These are phyloP conservation scores for Sphinx pinastri DNA, from an alignment of 2,888 invertebrate species.

Conservation along the genomic window DNA sequence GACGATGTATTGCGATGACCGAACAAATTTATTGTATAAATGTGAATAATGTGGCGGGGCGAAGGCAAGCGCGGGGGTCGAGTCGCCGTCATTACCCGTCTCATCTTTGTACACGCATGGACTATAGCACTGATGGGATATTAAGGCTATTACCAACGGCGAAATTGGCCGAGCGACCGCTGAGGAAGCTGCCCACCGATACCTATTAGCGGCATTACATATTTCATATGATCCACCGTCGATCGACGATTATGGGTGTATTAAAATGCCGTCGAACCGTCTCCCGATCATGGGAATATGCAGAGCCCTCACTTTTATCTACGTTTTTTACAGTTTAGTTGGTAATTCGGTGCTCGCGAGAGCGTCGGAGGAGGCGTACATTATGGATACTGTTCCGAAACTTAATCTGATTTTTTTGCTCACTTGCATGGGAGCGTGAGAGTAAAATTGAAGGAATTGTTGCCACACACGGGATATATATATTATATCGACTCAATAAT, in stretches of 20 bases:
- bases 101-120: conserved; percentile 77
- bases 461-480: conserved; percentile 11
- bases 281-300: conserved; percentile 79
- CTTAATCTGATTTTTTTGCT: conserved; percentile 57
- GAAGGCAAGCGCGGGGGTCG: conserved; percentile 47
- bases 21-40: conserved; percentile 61
- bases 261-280: conserved; percentile 76
- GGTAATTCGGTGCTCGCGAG: conserved; percentile 75
- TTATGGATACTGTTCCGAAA: conserved; percentile 67
- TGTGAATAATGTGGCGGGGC: conserved; percentile 58
- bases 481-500: conserved; percentile 12
- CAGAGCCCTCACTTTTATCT: conserved; percentile 66
- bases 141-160: conserved; percentile 80
- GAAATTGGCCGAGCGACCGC: conserved; percentile 81
- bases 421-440: conserved; percentile 53
- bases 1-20: conserved; percentile 40
- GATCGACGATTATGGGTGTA: conserved; percentile 78
- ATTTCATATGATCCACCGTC: conserved; percentile 78
- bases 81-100: conserved; percentile 68
- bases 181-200: conserved; percentile 80
- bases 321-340: conserved; percentile 79
- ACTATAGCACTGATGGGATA: conserved; percentile 75
- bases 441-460: conserved; percentile 37
- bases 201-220: conserved; percentile 81
- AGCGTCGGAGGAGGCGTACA: conserved; percentile 57